These are phyloP conservation scores for Physella acuta DNA, from an alignment of 1,140 invertebrate genomes.

Conservation along the genomic window DNA sequence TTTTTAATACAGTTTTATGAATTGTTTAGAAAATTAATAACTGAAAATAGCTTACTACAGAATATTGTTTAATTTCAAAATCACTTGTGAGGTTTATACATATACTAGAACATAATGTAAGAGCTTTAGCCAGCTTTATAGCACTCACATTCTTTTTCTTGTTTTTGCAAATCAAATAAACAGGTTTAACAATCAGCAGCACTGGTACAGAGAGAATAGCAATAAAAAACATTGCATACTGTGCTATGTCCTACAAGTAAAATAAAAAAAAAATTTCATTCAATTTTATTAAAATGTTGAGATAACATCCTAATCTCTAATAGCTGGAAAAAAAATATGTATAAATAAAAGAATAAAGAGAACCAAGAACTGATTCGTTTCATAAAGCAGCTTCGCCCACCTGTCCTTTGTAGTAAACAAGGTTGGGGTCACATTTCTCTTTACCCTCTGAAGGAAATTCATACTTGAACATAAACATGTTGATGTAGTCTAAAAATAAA, in stretches of 20 bases:
- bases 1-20: too few relatives aligned
- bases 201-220: constrained; percentile 83
- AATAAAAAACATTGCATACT: constrained; percentile 73
- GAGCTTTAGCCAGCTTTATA: background rate
- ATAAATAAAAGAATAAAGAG: background rate
- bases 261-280: constrained; percentile 19
- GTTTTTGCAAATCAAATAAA: background rate
- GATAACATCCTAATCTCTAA: background rate
- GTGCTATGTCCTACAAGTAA: constrained; percentile 68
- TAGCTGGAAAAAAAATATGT: background rate
- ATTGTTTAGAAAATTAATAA: too few relatives aligned
- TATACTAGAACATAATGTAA: background rate
- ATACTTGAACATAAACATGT: constrained; percentile 56
- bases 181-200: constrained; percentile 75
- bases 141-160: background rate
- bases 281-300: background rate
- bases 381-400: constrained; percentile 28
- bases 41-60: background rate
- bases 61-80: background rate
- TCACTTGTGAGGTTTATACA: background rate
- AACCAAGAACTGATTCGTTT: too few relatives aligned
- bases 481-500: constrained; percentile 52
- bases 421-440: constrained; percentile 31
- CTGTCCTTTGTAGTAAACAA: constrained; percentile 40
- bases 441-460: constrained; percentile 13